phyloP scores from a whole-genome alignment of 2,113 vertebrate genomes.

The Shinisaurus crocodilurus region DNA sequence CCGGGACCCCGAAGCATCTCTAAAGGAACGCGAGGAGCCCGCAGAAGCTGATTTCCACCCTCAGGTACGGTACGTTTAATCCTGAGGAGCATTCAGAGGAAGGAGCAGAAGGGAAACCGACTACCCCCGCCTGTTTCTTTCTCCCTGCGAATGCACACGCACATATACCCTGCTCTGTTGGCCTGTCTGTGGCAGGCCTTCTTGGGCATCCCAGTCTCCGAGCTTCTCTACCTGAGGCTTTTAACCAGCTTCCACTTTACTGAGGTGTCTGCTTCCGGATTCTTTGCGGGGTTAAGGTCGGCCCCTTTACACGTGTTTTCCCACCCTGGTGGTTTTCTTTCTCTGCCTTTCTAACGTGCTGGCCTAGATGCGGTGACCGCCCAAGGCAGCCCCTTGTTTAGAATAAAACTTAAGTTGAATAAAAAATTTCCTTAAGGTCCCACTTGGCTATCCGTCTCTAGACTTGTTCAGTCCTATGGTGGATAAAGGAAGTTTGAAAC shows the following conservation, averaged over 20 bases:
- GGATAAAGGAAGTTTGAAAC: background rate
- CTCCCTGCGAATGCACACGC: background rate
- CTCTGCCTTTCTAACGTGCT: too few species aligned
- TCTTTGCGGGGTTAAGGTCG: too few species aligned
- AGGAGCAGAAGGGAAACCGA: background rate
- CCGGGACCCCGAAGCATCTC: background rate
- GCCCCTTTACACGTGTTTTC: too few species aligned
- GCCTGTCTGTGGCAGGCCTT: background rate
- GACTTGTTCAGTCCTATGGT: background rate
- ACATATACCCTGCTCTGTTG: background rate
- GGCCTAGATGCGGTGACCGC: too few species aligned
- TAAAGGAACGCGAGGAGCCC: background rate
- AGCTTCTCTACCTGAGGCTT: too few species aligned
- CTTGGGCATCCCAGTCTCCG: too few species aligned
- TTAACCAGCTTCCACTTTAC: too few species aligned
- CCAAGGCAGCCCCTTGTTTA: too few species aligned
- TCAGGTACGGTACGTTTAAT: background rate
- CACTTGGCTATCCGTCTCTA: background rate
- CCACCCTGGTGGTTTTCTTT: too few species aligned
- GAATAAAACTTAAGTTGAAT: too few species aligned
- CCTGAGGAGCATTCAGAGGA: background rate
- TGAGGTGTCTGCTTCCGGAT: too few species aligned
- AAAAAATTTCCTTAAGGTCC: background rate
- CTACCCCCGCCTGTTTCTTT: background rate
- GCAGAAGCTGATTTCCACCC: background rate